Evolutionary conservation across 2,797 vertebrate genomes (phyloP).

Genomic region (Arnoldichthys spilopterus): DNA sequence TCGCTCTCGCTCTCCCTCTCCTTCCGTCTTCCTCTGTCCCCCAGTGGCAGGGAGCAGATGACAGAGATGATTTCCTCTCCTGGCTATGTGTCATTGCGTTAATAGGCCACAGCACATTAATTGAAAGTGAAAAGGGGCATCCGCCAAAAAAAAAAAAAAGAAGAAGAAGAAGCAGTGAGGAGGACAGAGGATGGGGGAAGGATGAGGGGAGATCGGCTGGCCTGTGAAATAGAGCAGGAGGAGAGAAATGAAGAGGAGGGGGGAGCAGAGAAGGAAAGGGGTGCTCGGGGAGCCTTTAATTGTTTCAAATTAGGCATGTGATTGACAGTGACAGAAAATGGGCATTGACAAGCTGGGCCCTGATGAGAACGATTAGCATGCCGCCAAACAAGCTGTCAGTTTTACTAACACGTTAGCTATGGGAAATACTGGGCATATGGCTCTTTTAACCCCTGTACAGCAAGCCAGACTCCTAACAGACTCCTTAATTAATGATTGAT

Average conservation of each 20-base stretch:
- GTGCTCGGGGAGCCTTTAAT: conserved; percentile 70
- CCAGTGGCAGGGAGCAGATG: conserved; percentile 86
- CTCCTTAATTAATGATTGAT: conserved; percentile 43
- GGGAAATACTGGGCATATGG: conserved; percentile 63
- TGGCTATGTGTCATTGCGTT: conserved; percentile 82
- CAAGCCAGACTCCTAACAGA: conserved; percentile 39
- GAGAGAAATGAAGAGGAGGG: conserved; percentile 1
- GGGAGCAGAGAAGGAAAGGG: neutral
- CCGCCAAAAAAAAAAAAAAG: conserved; percentile 38
- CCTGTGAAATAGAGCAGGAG: conserved; percentile 27
- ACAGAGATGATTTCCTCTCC: conserved; percentile 84
- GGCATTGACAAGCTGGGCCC: conserved; percentile 79
- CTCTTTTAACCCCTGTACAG: conserved; percentile 56
- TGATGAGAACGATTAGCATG: conserved; percentile 78
- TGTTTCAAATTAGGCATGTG: conserved; percentile 78
- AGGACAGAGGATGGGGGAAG: conserved; percentile 45
- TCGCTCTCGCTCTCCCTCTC: neutral
- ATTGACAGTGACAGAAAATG: conserved; percentile 83
- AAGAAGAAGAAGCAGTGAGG: too few relatives aligned
- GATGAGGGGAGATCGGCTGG: neutral
- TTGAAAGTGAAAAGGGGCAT: conserved; percentile 68
- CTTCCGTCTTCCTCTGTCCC: neutral
- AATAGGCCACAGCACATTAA: conserved; percentile 83
- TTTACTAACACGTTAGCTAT: conserved; percentile 74
- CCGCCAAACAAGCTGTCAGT: conserved; percentile 83